Conservation (phyloP, 2,888 invertebrate genomes). For the Sinohyriopsis cumingii region DNA sequence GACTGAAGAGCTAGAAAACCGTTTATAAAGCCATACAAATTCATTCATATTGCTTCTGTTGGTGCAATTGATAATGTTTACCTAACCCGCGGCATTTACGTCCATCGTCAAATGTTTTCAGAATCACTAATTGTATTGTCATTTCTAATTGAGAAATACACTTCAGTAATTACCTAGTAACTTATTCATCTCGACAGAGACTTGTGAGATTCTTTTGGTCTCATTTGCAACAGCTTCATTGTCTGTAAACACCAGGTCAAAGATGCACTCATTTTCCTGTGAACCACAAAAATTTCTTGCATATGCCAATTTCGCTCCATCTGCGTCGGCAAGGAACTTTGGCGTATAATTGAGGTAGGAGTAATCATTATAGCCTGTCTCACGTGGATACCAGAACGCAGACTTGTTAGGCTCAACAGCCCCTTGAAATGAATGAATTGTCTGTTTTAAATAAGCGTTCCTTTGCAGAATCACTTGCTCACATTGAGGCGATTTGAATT, state of each 20-base stretch:
- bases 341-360: slow-evolving; percentile 1
- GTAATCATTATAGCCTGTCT: not conserved
- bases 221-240: not conserved
- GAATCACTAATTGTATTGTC: no score
- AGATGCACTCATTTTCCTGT: slow-evolving; percentile 4
- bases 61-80: no score
- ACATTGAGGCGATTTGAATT: no score
- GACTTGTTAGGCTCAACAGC: not conserved
- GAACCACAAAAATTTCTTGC: slow-evolving; percentile 1
- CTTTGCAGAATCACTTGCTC: no score
- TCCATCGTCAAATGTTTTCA: no score
- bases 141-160: no score
- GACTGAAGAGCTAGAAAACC: no score
- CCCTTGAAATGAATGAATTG: not conserved
- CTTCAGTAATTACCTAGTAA: not conserved
- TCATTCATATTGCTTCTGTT: no score
- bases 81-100: no score
- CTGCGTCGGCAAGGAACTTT: slow-evolving; percentile 4
- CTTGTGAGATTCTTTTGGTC: not conserved
- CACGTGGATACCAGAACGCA: slow-evolving; percentile 3
- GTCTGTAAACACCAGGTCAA: slow-evolving; percentile 7
- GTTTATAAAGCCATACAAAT: no score
- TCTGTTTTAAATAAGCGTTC: no score
- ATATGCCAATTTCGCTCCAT: not conserved
- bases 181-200: slow-evolving; percentile 2